Base-by-base conservation (phyloP, 2,113 vertebrate genomes). In the Daboia siamensis region DNA sequence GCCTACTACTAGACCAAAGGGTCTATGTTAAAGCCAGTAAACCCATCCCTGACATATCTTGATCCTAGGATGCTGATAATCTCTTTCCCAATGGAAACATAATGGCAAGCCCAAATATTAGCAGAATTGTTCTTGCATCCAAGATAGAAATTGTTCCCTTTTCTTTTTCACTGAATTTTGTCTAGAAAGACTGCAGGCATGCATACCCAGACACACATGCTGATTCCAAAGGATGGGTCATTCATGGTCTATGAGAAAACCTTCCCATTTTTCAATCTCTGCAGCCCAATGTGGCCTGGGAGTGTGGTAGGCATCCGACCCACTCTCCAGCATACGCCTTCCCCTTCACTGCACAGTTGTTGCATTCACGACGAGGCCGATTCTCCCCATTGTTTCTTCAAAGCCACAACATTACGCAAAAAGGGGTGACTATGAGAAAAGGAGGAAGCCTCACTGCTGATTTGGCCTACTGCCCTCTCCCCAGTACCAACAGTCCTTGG, bases 251-350 rank as follows among this genome's bases (percentile, higher is more conserved):
- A 46, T 51, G 74, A 15, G 55, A 86, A 11, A 51, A 59, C 2
- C 29, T 89, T 89, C 55, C 29, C 11, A 17, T 48, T 33, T 87
- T n/a, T 69, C 57, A 69, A 59, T n/a, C 44, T 44, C 56, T n/a
- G 17, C 48, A 92, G 59, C 91, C 94, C 94, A 11, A 0, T 89
- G 91, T 95, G 0, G 39, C 94, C 95, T 46, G 48, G 93, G 94
- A 94, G 93, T 90, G 91, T 93, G 93, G 93, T 93, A 44, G 95
- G 93, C 94, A 94, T 93, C 94, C 95, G 89, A 96, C 94, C 94
- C 94, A 80, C 20, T 9, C 96, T 92, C 94, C 94, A 95, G 95
- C 95, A 94, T 94, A 95, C 86, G 92, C 24, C 94, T 94, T 95
- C 94, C 90, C 91, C 59, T 94, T 94, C 39, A 44, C 85, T 94